Evolutionary conservation across 1,140 invertebrate genomes (phyloP), one percentile per base, ranked within the genome.

Genomic region (Cheumatopsyche charites): DNA sequence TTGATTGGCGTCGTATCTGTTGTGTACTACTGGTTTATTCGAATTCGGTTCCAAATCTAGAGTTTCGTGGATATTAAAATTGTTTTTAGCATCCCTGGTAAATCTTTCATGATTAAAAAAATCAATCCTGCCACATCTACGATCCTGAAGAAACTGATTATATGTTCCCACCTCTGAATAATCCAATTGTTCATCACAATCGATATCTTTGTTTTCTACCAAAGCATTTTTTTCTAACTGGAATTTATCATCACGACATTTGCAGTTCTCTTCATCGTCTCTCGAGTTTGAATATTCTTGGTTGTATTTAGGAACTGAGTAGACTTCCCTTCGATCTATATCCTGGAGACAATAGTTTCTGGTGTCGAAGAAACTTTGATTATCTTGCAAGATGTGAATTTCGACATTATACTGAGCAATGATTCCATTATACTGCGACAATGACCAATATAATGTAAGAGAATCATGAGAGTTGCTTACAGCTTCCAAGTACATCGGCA

Each of bases 331-430:
- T 13, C 45, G 19, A 17, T 17, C 19, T 63, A 72, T 4, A 21
- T 25, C 1, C 25, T 13, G 29, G 3, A 4, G 3, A 75, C 90
- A 91, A 74, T 89, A 90, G 79, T 91, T 81, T 42, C 88, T 78
- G 19, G 83, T 73, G 47, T 83, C 80, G 23, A 87, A 80, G n/a
- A 82, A 77, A 2, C 79, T 74, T 0, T 74, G 61, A 62, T 86
- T 79, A 52, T 88, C 83, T 23, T 74, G 23, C 69, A 82, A 77
- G 21, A 82, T 68, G 47, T 75, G 77, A 65, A 81, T 80, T 23
- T 80, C 80, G 3, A 93, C 80, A 7, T 84, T 77, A 78, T 93
- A 93, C 68, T 88, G 82, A 0, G 84, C 86, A 19, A 94, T 84
- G 1, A 84, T 83, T 5, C 92, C 92, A 90, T 0, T 87, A 85